A percentile compares a stretch with the other conserved stretches of the same genome.
These are phyloP conservation scores for Acrobasis suavella DNA, from an alignment of 2,888 invertebrate species.

Conservation along the genomic window DNA sequence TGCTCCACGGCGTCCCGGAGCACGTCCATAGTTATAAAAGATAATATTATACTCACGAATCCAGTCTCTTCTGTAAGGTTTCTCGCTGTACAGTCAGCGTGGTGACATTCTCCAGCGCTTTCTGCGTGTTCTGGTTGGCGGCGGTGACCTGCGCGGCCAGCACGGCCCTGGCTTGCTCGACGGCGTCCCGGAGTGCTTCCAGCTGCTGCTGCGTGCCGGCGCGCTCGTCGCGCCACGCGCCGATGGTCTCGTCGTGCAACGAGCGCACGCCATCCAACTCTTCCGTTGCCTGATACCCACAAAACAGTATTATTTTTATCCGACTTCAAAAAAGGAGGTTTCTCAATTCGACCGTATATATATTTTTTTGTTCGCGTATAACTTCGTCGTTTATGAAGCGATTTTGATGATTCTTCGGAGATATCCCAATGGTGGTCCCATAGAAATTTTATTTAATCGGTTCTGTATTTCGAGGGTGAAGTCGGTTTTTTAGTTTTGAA, in stretches of 20 bases:
- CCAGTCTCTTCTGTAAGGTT: conserved; percentile 66
- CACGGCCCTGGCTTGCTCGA: conserved; percentile 34
- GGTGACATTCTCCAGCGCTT: conserved; percentile 64
- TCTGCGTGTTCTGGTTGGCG: conserved; percentile 42
- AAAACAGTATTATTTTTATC: too few relatives aligned
- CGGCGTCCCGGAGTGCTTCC: conserved; percentile 39
- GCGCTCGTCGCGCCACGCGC: conserved; percentile 61
- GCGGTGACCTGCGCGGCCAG: conserved; percentile 40
- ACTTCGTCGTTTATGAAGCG: too few relatives aligned
- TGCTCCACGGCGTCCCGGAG: conserved; percentile 40
- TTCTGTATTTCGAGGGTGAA: too few relatives aligned
- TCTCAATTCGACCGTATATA: too few relatives aligned
- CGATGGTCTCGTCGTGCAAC: conserved; percentile 75
- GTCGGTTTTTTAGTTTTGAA: too few relatives aligned
- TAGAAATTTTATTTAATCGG: too few relatives aligned
- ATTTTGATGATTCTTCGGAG: too few relatives aligned
- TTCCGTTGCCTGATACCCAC: conserved; percentile 59
- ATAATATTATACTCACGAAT: conserved; percentile 43
- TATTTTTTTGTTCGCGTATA: too few relatives aligned
- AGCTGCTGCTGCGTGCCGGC: conserved; percentile 38
- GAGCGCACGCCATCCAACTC: conserved; percentile 77
- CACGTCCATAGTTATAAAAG: conserved; percentile 28
- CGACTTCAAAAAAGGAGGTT: too few relatives aligned
- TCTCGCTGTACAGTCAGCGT: conserved; percentile 70
- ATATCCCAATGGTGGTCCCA: too few relatives aligned